These are phyloP conservation scores for Lottia gigantea DNA, from an alignment of 2,888 invertebrate species.

Conservation along the genomic window DNA sequence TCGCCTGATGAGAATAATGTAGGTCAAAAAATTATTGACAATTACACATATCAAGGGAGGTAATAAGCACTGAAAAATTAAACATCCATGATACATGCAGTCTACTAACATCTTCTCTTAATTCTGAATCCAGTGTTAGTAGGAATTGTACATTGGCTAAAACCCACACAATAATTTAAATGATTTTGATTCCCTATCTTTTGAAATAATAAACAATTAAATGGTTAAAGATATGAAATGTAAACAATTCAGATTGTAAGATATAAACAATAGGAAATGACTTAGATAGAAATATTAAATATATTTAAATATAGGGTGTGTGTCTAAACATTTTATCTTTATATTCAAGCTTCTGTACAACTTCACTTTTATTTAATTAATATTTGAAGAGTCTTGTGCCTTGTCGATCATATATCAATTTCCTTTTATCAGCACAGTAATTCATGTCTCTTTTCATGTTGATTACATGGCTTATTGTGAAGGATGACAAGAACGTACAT, in stretches of 20 bases:
- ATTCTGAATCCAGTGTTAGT: too few species aligned
- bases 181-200: too few species aligned
- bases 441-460: background rate
- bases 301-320: background rate
- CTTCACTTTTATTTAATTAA: background rate
- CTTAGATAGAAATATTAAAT: background rate
- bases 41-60: too few species aligned
- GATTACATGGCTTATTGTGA: slow-evolving; percentile 6
- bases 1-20: too few species aligned
- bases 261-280: slow-evolving; percentile 1
- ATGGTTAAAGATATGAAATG: background rate
- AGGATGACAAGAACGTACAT: background rate
- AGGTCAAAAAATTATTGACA: too few species aligned
- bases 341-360: background rate
- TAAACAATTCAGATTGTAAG: slow-evolving; percentile 3
- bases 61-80: too few species aligned
- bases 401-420: slow-evolving; percentile 6
- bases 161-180: too few species aligned
- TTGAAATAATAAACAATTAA: background rate
- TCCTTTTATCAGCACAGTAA: background rate
- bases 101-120: too few species aligned
- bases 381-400: slow-evolving; percentile 4
- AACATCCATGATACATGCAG: too few species aligned
- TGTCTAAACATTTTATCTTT: background rate
- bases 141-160: too few species aligned